Base-by-base conservation (phyloP, 2,113 vertebrate species). In the Psettodes erumei region DNA sequence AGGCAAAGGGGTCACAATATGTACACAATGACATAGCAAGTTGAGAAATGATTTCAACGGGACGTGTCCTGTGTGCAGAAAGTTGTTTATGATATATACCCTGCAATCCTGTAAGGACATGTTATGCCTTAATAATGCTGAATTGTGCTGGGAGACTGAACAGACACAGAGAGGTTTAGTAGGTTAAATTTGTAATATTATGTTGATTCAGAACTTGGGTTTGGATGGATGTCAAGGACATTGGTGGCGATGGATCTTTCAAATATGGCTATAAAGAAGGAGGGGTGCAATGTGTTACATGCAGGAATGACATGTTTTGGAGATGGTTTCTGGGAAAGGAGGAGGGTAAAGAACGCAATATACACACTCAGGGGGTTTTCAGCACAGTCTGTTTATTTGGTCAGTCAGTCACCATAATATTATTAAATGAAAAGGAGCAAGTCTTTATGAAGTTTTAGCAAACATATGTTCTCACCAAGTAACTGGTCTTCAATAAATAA, bases 11-110 rank as follows among this genome's bases (percentile, higher is more conserved):
- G 56, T 75, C 68, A 79, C 16, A 54, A 79, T 75, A 75, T 89
- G 84, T 88, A 85, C 86, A 79, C 71, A 78, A 42, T 48, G 75
- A 66, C 53, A 33, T 38, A 72, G 15, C 37, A 1, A n/a, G 32
- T 75, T 83, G 77, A 83, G 68, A 81, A 83, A 82, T 47, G 28
- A 79, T 71, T 48, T 15, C 6, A 48, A 12, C 63, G 9, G 68
- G 69, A 38, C 6, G 2, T 32, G n/a, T 40, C 27, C 6, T 15
- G 50, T 51, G 55, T 71, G 4, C 32, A 61, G 10, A 79, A 40
- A 43, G n/a, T 21, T 30, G 33, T 60, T 3, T 5, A 11, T 27
- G 8, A 18, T 25, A 0, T 27, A 51, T 3, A 32, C 2, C n/a
- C n/a, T 59, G 12, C 6, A 9, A 50, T 48, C 7, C 30, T 33